Percentiles rank a stretch among this genome's conserved stretches.
phyloP scores from a whole-genome alignment of 2,797 vertebrate species.

The Amazona ochrocephala region DNA sequence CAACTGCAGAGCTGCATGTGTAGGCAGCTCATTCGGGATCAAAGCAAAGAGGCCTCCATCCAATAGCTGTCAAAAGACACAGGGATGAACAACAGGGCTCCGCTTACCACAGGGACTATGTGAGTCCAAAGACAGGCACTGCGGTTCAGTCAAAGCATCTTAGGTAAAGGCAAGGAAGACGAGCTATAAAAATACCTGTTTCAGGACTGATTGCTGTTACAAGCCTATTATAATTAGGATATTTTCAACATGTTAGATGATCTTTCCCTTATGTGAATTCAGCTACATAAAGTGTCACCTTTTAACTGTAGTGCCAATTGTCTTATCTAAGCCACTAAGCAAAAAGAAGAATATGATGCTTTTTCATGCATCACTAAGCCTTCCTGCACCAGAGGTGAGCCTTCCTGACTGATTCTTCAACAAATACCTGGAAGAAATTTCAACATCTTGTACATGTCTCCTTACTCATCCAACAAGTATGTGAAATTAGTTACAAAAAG shows the following conservation, averaged over 20 bases:
- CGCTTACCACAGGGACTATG: accelerated
- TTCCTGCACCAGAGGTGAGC: not conserved
- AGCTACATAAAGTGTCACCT: not conserved
- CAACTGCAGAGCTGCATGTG: accelerated
- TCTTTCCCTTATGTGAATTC: not conserved
- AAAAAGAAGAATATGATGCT: not conserved
- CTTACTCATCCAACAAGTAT: not conserved
- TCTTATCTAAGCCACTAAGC: not conserved
- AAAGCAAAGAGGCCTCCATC: not conserved
- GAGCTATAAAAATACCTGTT: accelerated
- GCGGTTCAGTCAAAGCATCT: not conserved
- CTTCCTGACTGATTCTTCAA: not conserved
- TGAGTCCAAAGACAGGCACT: not conserved
- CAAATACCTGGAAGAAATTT: not conserved
- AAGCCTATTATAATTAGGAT: not conserved
- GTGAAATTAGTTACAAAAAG: not conserved
- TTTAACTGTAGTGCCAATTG: not conserved
- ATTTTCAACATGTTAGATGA: not conserved
- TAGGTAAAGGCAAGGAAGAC: not conserved
- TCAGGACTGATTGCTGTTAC: not conserved
- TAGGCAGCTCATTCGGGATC: not conserved
- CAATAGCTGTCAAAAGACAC: not conserved
- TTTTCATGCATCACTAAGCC: not conserved
- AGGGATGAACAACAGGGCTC: not conserved
- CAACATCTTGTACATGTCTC: not conserved